Base-by-base conservation (phyloP, 2,888 invertebrate species). In the Poecilobothrus nobilitatus region DNA sequence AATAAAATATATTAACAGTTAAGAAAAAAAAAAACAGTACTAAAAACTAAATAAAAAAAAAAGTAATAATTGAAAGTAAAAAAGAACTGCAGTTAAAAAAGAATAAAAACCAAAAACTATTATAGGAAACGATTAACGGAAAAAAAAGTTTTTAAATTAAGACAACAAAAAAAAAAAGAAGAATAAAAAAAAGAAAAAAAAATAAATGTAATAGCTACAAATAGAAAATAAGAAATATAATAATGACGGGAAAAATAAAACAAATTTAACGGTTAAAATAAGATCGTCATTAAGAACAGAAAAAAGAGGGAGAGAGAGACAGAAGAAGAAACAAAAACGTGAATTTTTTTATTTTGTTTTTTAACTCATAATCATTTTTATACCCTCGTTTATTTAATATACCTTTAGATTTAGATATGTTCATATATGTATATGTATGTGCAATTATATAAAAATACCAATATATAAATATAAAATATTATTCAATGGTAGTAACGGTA, bases 121-220 rank as follows among this genome's bases (percentile, higher is more conserved):
- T 53, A 53, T 53, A 53, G 53, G 53, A 53, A 53, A 15, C 53
- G 53, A 53, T 53, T 53, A 53, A 53, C 53, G 15, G 53, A 18
- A 53, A 53, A 53, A 53, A 53, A 53, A 53, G 18, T 53, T 53
- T 53, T 53, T 53, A 53, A 53, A 53, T 53, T 53, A 53, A 41
- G 15, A 41, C 41, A 41, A 41, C 2, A 41, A 37, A 37, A 37
- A 37, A 37, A 10, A 53, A 53, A 1, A 53, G n/a, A 53, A 15
- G 2, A 53, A 53, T n/a, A 41, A 41, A 41, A 41, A 41, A 41
- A 41, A 3, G 15, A 41, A 41, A 41, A 3, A 41, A 41, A 3
- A 8, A 41, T 5, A 41, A 3, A 41, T 41, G 9, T 9, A 41
- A 41, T 41, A 15, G 7, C 27, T 27, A 5, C 27, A 27, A 27